Evolutionary conservation across 2,888 invertebrate genomes (phyloP), one percentile per base, ranked within the genome.

Genomic region (Nemoura dubitans): DNA sequence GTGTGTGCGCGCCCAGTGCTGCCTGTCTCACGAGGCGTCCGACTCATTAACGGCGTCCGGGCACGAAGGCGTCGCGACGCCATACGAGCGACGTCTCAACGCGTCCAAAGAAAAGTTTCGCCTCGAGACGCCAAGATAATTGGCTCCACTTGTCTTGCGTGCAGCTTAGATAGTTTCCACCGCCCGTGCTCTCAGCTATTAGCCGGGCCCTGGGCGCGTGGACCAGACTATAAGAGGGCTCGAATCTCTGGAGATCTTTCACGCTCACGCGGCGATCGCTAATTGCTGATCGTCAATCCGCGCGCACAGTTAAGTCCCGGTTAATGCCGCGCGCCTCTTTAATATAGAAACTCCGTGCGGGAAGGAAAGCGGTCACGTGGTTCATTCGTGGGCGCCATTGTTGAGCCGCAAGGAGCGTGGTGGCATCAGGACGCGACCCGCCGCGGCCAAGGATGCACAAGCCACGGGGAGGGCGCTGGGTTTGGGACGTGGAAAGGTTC

Each of bases 281-380:
- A 87, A 87, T 87, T 87, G 86, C 83, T 87, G 83, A 84, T 86
- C 86, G 87, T 87, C 87, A 87, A 83, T 86, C 80, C 42, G 77
- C 84, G 77, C 84, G 16, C 7, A 42, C 43, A 83, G 25, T 42
- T 30, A 36, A 83, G 25, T 25, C 83, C 30, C 78, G 27, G 36
- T 26, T 81, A 81, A 81, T 81, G 81, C 29, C 28, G 81, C 27
- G 28, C 28, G 81, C 27, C 7, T 29, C 81, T 30, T 29, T 81
- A 29, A 27, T 29, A 81, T 81, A 29, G 3, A 59, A 59, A 59
- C 16, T 59, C 59, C 2, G 21, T 1, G 59, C 21, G 21, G 14
- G 59, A 59, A 59, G 59, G 59, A 59, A 59, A 59, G 59, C 59
- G 59, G 59, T 59, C 59, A 59, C 59, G 59, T 59, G 59, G 59